A percentile compares a stretch with the other conserved stretches of the same genome.
Conservation (phyloP, 2,113 vertebrate genomes). For the Sceloporus tristichus region DNA sequence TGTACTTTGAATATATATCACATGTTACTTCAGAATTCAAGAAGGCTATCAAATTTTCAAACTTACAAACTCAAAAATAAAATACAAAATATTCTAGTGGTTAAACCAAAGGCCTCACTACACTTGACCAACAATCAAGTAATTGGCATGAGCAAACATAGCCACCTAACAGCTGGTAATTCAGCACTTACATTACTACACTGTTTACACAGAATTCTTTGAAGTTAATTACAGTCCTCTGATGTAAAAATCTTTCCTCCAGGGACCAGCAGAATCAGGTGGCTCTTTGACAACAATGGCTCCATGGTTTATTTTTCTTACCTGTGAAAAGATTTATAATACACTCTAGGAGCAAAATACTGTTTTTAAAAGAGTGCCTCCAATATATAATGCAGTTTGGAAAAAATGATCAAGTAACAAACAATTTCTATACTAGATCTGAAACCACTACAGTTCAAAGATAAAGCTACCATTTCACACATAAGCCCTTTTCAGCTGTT, state of each 20-base stretch:
- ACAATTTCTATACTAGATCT: neutral
- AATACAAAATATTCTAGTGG: neutral
- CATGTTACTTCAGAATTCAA: neutral
- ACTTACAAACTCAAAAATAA: neutral
- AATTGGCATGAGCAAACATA: neutral
- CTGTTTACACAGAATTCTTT: conserved; percentile 10
- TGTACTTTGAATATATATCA: neutral
- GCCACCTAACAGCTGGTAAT: neutral
- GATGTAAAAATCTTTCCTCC: neutral
- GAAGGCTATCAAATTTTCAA: neutral
- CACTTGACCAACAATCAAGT: neutral
- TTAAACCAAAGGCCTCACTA: neutral
- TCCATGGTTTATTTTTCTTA: neutral
- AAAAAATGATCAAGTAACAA: neutral
- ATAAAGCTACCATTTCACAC: too few relatives aligned
- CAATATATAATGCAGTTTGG: neutral
- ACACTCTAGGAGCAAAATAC: neutral
- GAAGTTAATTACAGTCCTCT: neutral
- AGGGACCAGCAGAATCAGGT: neutral
- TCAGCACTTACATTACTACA: neutral
- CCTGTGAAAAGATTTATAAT: neutral
- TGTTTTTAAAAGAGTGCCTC: neutral
- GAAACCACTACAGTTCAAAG: too few relatives aligned
- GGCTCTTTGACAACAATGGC: neutral
- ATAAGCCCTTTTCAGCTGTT: too few relatives aligned